Base-by-base conservation (phyloP, 1,140 invertebrate genomes). In the Diorhabda sublineata region DNA sequence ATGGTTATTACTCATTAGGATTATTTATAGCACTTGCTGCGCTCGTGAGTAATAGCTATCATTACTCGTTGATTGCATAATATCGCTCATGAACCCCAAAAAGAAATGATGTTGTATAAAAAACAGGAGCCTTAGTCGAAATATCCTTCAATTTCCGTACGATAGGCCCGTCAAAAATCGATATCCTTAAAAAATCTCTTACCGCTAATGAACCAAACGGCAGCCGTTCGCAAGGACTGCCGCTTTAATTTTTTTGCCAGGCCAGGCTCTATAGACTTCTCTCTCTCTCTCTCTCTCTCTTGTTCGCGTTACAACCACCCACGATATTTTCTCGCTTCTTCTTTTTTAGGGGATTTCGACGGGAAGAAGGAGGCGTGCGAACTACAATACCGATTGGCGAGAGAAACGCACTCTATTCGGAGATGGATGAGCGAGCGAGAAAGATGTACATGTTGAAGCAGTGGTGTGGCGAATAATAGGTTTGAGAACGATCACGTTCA, bases 171-270 rank as follows among this genome's bases (percentile, higher is more conserved):
- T 52, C 47, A 52, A n/a, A 52, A 52, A 52, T 52, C 47, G n/a
- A 52, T 52, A 52, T 52, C n/a, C n/a, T 2, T 4, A 52, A 6
- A 6, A 26, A 26, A 26, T 26, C 26, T n/a, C 47, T 52, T n/a
- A n/a, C 6, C 47, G n/a, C 6, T 52, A 3, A 52, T 52, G 47
- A 52, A 52, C 47, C 47, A 52, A 52, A 6, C n/a, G 47, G n/a
- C 6, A n/a, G 6, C n/a, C n/a, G n/a, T 52, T 52, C 47, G n/a
- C 47, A 60, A 67, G 65, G 65, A 67, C 59, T 63, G 67, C 67
- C 45, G 59, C 67, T 68, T 68, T 59, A 61, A 72, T 70, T 74
- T 74, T 73, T 74, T 71, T 60, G 47, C 61, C 63, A 57, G 45
- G 45, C 26, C 44, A 63, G 52, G 44, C 64, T 66, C 57, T 69